These are phyloP conservation scores for Notodonta dromedarius DNA, from an alignment of 2,888 invertebrate genomes.

Conservation along the genomic window DNA sequence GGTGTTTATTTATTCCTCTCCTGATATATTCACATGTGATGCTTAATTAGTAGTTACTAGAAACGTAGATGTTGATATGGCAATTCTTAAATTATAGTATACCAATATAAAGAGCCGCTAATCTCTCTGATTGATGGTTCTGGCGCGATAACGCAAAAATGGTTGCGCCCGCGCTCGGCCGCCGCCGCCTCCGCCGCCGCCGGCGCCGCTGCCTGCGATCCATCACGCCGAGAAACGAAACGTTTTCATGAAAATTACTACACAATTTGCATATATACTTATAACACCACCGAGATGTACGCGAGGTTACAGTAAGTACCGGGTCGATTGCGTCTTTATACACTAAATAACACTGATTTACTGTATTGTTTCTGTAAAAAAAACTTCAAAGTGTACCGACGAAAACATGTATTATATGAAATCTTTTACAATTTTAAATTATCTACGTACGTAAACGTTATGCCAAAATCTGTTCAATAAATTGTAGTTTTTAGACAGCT, in stretches of 20 bases:
- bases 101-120: slow-evolving; percentile 24
- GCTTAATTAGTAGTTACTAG: too few relatives aligned
- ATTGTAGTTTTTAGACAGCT: too few relatives aligned
- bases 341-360: slow-evolving; percentile 41
- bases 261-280: slow-evolving; percentile 55
- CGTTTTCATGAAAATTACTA: slow-evolving; percentile 58
- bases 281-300: slow-evolving; percentile 46
- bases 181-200: slow-evolving; percentile 34
- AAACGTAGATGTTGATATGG: not conserved
- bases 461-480: too few relatives aligned
- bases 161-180: slow-evolving; percentile 37
- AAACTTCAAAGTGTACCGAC: not conserved
- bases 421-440: not conserved
- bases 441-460: too few relatives aligned
- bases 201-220: slow-evolving; percentile 47
- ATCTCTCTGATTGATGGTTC: slow-evolving; percentile 52
- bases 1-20: too few relatives aligned
- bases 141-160: slow-evolving; percentile 58
- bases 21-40: too few relatives aligned
- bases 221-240: slow-evolving; percentile 51
- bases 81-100: not conserved
- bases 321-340: slow-evolving; percentile 32
- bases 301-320: slow-evolving; percentile 42
- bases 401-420: not conserved
- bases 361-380: slow-evolving; percentile 10